These are phyloP conservation scores for Muscicapa comitata DNA, from an alignment of 2,797 vertebrate genomes.

Conservation along the genomic window DNA sequence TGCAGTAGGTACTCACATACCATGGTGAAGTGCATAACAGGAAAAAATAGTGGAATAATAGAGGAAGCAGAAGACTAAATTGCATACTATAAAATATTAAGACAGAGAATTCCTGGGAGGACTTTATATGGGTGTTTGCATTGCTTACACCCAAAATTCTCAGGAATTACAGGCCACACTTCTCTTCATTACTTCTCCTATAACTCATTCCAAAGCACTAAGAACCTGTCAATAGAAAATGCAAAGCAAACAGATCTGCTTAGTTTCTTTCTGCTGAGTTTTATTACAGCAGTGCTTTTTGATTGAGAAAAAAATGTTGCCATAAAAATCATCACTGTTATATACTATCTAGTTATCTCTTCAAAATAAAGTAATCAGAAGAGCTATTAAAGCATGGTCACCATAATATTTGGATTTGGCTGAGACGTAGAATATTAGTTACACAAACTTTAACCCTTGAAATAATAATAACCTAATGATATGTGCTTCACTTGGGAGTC, in stretches of 20 bases:
- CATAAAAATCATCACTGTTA: background rate
- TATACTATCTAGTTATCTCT: background rate
- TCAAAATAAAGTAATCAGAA: background rate
- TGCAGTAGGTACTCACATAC: background rate
- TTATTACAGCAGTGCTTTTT: background rate
- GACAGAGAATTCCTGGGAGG: background rate
- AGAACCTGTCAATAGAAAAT: background rate
- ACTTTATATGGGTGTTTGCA: background rate
- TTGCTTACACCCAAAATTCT: background rate
- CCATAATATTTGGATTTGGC: slow-evolving; percentile 2
- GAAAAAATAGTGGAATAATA: background rate
- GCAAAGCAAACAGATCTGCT: background rate
- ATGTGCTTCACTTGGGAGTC: background rate
- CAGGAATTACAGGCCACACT: background rate
- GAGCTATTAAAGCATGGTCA: background rate
- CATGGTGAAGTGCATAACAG: background rate
- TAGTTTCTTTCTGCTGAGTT: background rate
- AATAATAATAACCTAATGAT: slow-evolving; percentile 17
- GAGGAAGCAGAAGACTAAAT: slow-evolving; percentile 11
- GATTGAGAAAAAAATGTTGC: background rate
- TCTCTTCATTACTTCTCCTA: background rate
- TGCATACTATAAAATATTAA: background rate
- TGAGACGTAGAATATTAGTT: background rate
- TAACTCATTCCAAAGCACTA: background rate
- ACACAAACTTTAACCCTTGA: slow-evolving; percentile 3